Evolutionary conservation across 1,140 invertebrate species (phyloP), one percentile per base, ranked within the genome.

Genomic region (Drosophila teissieri): DNA sequence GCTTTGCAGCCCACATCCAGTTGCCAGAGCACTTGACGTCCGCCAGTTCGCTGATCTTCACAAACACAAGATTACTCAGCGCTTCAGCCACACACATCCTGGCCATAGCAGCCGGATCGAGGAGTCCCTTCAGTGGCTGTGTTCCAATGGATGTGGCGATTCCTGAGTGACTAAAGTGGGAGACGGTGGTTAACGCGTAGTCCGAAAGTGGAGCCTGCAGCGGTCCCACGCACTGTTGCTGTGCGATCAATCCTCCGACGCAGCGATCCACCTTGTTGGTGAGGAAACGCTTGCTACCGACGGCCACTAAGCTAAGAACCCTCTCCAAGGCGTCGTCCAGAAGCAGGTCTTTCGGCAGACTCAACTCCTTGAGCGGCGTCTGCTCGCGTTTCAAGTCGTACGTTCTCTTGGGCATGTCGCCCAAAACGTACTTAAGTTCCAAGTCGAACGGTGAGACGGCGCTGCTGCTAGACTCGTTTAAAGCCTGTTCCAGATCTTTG

Each of bases 1-100:
- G 93, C 93, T 99, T 99, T 7, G 98, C 98, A 4, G 98, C 95
- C 98, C 98, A 99, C 98, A 99, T 99, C 98, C 98, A 99, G 93
- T 99, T 99, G 4, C 97, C 98, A 68, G 97, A 98, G 90, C 98
- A 99, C 93, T 99, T 99, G 8, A 99, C 95, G 93, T 99, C 98
- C 91, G 95, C 95, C 22, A 99, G 84, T 81, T 95, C 93, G 2
- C 96, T 95, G 58, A 99, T 96, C 51, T 94, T 95, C n/a, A 97
- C 98, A 93, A 99, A 99, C 3, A 98, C 97, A 42, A 99, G 94
- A 93, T 99, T 99, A n/a, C 97, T 97, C 1, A 99, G 90, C 6
- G 98, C 95, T 93, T 99, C 98, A 1, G 96, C 97, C 0, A 99
- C 96, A 3, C 98, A 96, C 96, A 99, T 96, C 75, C 98, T 94